Base-by-base conservation (phyloP, 2,888 invertebrate species). In the Dynastes tityus region DNA sequence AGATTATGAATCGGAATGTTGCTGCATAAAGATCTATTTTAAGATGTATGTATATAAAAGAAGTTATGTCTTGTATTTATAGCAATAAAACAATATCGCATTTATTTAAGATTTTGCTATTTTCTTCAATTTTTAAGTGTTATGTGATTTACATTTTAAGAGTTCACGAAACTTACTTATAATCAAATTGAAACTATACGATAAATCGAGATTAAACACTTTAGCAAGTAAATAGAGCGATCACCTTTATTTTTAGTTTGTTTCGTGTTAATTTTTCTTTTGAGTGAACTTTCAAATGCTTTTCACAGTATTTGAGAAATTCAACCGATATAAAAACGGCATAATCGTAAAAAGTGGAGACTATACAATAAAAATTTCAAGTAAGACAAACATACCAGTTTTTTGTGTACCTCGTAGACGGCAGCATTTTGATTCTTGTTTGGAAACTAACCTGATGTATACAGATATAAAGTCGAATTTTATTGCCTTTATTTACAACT, bases 301-400 rank as follows among this genome's bases (percentile, higher is more conserved):
- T 73, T 73, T 73, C 71, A 74, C 73, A 61, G 73, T 74, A 74
- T 74, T 45, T 45, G 61, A 74, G 73, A 74, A 74, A 74, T 74
- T 74, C 73, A 49, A 61, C 61, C 61, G 73, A 74, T 74, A 74
- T 74, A 74, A 74, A 74, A 74, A 74, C 73, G 73, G 73, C 40
- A 74, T 74, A 74, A 74, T 74, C 73, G 73, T 74, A 74, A 74
- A 74, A 74, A 74, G 73, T 74, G 73, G 73, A 74, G 73, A 74
- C 73, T 74, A 74, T 63, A 74, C 73, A 74, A 74, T 74, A 74
- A 74, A 74, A 74, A 74, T 61, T 74, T 74, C 73, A 63, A 74
- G 73, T 74, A 74, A 74, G 73, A 74, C 73, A 74, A 74, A 74
- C 73, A 74, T 61, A 27, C 73, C 73, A 74, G 73, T 49, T 74